Percentiles rank a stretch among this genome's conserved stretches.
These are phyloP conservation scores for Cerceris rybyensis DNA, from an alignment of 2,888 invertebrate genomes.

Conservation along the genomic window DNA sequence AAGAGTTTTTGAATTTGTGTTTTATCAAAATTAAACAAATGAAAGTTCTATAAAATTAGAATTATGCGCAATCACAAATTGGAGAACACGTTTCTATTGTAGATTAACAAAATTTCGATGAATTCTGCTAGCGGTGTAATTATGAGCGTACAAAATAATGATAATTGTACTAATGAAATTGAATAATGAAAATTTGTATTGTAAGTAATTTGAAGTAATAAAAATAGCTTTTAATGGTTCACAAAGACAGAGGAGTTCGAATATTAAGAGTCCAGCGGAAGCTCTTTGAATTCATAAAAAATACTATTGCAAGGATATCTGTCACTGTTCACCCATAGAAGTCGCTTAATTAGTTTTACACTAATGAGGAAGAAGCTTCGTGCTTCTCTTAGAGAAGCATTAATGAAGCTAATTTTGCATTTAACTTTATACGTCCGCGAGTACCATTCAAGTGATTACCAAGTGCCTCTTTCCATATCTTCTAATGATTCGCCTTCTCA, in stretches of 20 bases:
- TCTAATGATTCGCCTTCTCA: constrained; percentile 22
- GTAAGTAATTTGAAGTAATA: not conserved
- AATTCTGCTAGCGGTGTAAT: no score
- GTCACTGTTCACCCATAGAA: constrained; percentile 27
- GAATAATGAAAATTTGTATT: no score
- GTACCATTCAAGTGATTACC: constrained; percentile 56
- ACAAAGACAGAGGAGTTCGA: not conserved
- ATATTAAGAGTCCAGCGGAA: not conserved
- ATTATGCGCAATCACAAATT: no score
- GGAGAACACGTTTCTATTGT: no score
- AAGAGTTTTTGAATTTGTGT: no score
- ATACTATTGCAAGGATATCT: constrained; percentile 30
- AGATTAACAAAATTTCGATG: no score
- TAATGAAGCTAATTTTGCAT: constrained; percentile 62
- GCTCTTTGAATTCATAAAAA: not conserved
- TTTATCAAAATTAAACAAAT: no score
- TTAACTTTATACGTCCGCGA: constrained; percentile 52
- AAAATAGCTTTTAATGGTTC: not conserved
- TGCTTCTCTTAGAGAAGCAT: constrained; percentile 48
- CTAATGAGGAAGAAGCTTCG: constrained; percentile 39
- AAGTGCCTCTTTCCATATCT: constrained; percentile 30
- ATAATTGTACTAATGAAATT: no score
- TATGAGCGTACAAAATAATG: no score
- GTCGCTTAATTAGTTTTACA: constrained; percentile 60
- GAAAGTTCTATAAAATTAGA: no score